Conservation (phyloP, 2,113 vertebrate species). For the Anhinga rufa region DNA sequence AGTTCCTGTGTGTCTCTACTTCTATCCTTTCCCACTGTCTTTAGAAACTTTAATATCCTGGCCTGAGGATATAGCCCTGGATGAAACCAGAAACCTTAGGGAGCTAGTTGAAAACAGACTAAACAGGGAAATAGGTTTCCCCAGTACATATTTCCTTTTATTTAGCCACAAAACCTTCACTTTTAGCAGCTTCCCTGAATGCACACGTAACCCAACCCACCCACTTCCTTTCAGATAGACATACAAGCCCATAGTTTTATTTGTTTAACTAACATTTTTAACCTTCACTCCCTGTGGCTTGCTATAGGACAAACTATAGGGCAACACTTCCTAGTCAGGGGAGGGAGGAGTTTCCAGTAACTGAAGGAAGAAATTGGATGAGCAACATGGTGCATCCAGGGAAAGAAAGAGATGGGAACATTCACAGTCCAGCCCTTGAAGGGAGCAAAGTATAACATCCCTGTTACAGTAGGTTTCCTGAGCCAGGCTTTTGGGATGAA, state of each 20-base stretch:
- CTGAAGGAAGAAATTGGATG: not conserved
- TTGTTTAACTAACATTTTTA: not conserved
- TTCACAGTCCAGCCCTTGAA: not conserved
- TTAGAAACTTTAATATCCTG: not conserved
- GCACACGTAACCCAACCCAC: not conserved
- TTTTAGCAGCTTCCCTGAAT: not conserved
- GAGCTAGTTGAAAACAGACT: not conserved
- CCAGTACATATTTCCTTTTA: not conserved
- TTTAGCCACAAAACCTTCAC: not conserved
- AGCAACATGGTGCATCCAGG: not conserved
- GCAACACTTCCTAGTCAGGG: not conserved
- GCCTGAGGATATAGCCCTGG: not conserved
- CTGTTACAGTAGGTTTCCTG: not conserved
- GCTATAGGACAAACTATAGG: not conserved
- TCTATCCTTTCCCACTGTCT: not conserved
- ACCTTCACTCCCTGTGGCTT: not conserved
- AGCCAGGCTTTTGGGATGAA: not conserved
- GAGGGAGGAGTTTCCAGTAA: not conserved
- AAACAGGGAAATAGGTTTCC: not conserved
- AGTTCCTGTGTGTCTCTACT: not conserved
- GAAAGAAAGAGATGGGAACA: not conserved
- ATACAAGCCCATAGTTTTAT: not conserved
- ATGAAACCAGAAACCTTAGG: slow-evolving; percentile 2
- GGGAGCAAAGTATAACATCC: not conserved
- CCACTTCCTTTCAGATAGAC: not conserved